A percentile compares a stretch with the other conserved stretches of the same genome.
phyloP scores from a whole-genome alignment of 2,113 vertebrate genomes.

The Dromas ardeola region DNA sequence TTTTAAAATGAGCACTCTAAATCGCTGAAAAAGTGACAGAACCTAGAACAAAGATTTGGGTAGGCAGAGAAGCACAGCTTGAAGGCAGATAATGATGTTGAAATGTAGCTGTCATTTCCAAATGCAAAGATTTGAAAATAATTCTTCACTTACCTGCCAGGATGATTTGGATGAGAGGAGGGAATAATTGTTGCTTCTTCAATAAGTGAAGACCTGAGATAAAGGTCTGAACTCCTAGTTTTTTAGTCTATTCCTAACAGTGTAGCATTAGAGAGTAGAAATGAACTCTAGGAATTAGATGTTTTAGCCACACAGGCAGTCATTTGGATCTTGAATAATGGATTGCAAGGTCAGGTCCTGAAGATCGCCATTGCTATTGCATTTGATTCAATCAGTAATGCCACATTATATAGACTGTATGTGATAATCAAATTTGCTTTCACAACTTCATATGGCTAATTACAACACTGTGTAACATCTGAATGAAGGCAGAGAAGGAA shows the following conservation, averaged over 20 bases:
- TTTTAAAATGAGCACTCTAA: not conserved
- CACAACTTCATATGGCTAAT: not conserved
- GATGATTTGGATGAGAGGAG: not conserved
- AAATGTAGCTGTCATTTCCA: slow-evolving; percentile 22
- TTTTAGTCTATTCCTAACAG: not conserved
- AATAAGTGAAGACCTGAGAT: not conserved
- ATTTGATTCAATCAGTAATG: not conserved
- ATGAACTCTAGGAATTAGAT: not conserved
- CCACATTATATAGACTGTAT: not conserved
- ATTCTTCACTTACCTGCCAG: not conserved
- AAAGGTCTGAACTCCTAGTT: not conserved
- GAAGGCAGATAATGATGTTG: not conserved
- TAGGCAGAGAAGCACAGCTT: not conserved
- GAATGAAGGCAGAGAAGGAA: not conserved
- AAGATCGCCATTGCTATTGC: not conserved
- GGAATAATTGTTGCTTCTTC: not conserved
- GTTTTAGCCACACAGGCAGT: not conserved
- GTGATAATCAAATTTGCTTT: not conserved
- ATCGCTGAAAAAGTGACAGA: slow-evolving; percentile 1
- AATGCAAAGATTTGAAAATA: slow-evolving; percentile 23
- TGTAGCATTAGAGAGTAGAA: not conserved
- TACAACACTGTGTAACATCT: not conserved
- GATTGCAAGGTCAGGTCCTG: not conserved
- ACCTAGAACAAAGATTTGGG: not conserved
- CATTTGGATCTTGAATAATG: not conserved